Evolutionary conservation across 2,888 invertebrate genomes (phyloP).

Genomic region (Conus canariensis): DNA sequence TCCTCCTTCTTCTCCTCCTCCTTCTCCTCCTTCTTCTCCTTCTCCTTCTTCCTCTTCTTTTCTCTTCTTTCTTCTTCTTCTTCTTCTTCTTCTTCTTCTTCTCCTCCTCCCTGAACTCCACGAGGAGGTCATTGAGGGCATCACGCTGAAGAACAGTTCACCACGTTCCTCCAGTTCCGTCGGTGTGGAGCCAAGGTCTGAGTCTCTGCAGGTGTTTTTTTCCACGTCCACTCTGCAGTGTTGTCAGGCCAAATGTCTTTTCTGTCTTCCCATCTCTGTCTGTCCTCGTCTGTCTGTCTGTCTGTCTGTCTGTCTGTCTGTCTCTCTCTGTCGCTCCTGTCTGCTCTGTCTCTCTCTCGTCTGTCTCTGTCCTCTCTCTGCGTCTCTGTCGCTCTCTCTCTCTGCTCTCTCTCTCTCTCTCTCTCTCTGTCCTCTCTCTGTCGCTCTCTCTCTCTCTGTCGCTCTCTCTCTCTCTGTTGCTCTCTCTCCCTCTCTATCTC

Average conservation of each 20-base stretch:
- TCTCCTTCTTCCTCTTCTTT: neutral
- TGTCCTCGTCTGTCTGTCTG: no score
- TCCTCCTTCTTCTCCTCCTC: neutral
- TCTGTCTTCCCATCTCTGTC: no score
- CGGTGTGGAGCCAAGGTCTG: no score
- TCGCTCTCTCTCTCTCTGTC: neutral
- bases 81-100: neutral
- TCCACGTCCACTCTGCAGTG: no score
- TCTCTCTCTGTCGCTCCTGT: no score
- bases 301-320: neutral
- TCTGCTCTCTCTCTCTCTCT: neutral
- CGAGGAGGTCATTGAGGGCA: no score
- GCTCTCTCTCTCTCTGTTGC: conserved; percentile 1
- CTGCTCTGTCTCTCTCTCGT: neutral
- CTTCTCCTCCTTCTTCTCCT: neutral
- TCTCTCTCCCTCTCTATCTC: neutral
- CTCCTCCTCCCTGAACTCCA: neutral
- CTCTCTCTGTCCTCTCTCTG: neutral
- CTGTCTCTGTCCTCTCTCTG: no score
- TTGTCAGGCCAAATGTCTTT: no score
- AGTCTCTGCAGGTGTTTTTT: no score
- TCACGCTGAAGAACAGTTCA: no score
- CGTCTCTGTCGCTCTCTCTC: neutral
- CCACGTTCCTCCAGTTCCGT: no score
- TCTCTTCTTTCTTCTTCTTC: neutral